phyloP scores from a whole-genome alignment of 2,797 vertebrate genomes.

The Gallinago nigripennis region DNA sequence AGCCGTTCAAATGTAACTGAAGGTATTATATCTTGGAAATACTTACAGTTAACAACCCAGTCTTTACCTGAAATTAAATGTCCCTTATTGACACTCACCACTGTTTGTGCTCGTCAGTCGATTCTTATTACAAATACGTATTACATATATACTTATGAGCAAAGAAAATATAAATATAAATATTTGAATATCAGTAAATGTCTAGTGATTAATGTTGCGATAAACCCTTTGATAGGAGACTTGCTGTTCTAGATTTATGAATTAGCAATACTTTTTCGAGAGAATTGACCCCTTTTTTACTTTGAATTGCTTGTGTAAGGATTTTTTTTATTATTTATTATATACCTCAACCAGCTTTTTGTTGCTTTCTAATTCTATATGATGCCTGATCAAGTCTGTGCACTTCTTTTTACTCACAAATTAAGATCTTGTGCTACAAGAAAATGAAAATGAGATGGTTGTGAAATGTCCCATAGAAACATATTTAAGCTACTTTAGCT shows the following conservation, averaged over 20 bases:
- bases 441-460: background rate
- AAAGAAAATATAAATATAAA: background rate
- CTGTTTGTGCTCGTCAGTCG: background rate
- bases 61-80: background rate
- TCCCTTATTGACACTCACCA: background rate
- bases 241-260: background rate
- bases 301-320: background rate
- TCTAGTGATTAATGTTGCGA: background rate
- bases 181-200: background rate
- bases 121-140: background rate
- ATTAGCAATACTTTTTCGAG: background rate
- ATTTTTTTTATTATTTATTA: background rate
- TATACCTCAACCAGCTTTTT: background rate
- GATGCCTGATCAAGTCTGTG: background rate
- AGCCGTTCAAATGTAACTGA: background rate
- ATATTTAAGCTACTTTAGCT: background rate
- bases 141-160: background rate
- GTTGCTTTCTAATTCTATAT: background rate
- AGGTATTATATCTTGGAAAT: background rate
- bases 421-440: background rate
- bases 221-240: background rate
- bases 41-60: background rate
- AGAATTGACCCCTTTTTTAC: background rate
- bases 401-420: background rate
- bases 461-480: background rate